These are phyloP conservation scores for Pinna nobilis DNA, from an alignment of 1,140 invertebrate genomes.

Conservation along the genomic window DNA sequence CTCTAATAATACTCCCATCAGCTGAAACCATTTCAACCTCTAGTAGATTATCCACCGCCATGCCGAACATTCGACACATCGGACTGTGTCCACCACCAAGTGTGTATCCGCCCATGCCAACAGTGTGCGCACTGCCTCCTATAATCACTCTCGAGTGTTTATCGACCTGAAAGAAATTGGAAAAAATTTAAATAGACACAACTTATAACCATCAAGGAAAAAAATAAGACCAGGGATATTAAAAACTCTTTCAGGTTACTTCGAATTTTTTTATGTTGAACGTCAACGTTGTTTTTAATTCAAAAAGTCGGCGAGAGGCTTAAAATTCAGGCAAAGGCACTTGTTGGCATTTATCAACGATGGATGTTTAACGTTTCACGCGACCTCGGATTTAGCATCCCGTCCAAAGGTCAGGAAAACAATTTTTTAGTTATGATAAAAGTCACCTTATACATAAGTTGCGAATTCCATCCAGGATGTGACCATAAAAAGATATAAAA, in stretches of 20 bases:
- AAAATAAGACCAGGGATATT: background rate
- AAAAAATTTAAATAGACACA: background rate
- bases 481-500: too few species aligned
- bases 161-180: constrained; percentile 18
- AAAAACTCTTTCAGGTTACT: background rate
- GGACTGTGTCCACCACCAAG: constrained; percentile 61
- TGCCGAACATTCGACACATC: constrained; percentile 48
- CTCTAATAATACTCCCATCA: constrained; percentile 21
- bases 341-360: too few species aligned
- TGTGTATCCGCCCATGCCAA: constrained; percentile 55
- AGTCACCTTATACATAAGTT: too few species aligned
- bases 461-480: too few species aligned
- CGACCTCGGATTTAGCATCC: too few species aligned
- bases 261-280: background rate
- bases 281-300: background rate
- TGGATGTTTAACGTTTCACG: too few species aligned
- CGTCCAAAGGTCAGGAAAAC: too few species aligned
- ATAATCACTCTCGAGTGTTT: constrained; percentile 38
- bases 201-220: too few species aligned
- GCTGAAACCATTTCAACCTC: constrained; percentile 49
- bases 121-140: constrained; percentile 52
- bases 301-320: too few species aligned
- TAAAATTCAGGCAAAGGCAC: too few species aligned
- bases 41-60: constrained; percentile 60
- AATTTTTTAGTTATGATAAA: too few species aligned